Evolutionary conservation across 1,140 invertebrate genomes (phyloP).

Genomic region (Bombus vancouverensis): DNA sequence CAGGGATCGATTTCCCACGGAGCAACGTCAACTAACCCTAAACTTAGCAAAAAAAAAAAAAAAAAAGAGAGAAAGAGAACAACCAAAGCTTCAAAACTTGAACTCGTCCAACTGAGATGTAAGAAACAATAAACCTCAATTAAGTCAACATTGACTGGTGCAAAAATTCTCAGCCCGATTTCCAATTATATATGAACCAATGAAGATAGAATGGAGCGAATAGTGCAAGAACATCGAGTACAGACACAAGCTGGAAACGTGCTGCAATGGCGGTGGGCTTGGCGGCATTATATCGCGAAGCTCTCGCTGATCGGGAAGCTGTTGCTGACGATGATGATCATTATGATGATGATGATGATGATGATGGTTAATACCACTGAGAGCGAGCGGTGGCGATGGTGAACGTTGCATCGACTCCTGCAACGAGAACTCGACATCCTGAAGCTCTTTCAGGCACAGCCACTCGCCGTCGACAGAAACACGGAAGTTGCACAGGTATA

Average conservation of each 20-base stretch:
- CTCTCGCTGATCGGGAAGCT: conserved; percentile 72
- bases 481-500: conserved; percentile 98
- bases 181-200: neutral
- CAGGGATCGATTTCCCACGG: neutral
- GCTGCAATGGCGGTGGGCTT: conserved; percentile 79
- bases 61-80: neutral
- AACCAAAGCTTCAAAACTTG: neutral
- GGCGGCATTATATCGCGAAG: conserved; percentile 78
- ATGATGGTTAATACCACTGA: conserved; percentile 77
- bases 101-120: neutral
- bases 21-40: neutral
- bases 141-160: neutral
- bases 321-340: conserved; percentile 59
- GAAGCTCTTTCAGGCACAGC: conserved; percentile 97
- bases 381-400: conserved; percentile 81
- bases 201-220: conserved; percentile 5
- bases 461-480: conserved; percentile 98
- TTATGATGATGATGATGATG: conserved; percentile 56
- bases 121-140: neutral
- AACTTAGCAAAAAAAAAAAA: neutral
- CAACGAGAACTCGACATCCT: conserved; percentile 92
- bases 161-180: neutral
- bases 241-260: conserved; percentile 82
- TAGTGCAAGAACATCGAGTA: conserved; percentile 72
- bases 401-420: conserved; percentile 86